These are phyloP conservation scores for Cremastobaeus sp. DNA, from an alignment of 2,888 invertebrate species.

Conservation along the genomic window DNA sequence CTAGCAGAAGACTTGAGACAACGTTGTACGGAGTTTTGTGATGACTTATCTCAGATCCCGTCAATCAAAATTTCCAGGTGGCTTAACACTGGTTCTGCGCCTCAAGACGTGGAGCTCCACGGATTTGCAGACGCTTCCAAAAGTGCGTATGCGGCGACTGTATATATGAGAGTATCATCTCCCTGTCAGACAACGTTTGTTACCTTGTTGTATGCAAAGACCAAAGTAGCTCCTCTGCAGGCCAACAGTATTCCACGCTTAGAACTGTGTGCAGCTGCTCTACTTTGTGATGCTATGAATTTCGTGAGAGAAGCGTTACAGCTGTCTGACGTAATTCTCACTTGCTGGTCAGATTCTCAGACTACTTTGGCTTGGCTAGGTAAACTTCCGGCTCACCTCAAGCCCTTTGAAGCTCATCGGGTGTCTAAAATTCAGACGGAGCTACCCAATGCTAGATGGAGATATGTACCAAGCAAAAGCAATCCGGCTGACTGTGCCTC, in stretches of 20 bases:
- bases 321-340: too few relatives aligned
- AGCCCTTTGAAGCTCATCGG: neutral
- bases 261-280: neutral
- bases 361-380: too few relatives aligned
- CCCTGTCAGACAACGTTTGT: neutral
- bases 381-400: too few relatives aligned
- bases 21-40: too few relatives aligned
- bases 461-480: neutral
- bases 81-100: neutral
- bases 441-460: neutral
- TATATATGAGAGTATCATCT: neutral
- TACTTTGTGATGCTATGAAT: too few relatives aligned
- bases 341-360: too few relatives aligned
- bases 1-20: neutral
- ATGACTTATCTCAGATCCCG: too few relatives aligned
- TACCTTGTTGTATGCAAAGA: neutral
- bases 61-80: neutral
- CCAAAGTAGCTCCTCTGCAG: neutral
- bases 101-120: neutral
- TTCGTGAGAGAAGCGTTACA: too few relatives aligned
- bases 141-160: neutral
- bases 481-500: neutral
- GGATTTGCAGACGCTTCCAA: neutral
- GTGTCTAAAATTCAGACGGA: neutral
- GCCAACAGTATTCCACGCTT: neutral